Base-by-base conservation (phyloP, 2,113 vertebrate species). In the Parus major region DNA sequence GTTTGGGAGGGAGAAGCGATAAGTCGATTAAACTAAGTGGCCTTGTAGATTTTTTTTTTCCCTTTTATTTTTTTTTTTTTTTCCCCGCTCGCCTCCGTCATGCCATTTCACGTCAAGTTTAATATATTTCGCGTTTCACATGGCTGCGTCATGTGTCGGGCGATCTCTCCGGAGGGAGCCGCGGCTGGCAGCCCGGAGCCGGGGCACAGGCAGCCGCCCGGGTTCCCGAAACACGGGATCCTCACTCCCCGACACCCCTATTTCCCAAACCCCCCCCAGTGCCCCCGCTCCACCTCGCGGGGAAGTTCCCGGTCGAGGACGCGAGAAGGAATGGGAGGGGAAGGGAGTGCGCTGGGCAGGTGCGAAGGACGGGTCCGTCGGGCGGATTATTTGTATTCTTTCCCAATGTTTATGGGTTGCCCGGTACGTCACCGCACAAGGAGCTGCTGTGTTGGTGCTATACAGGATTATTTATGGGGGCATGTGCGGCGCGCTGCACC, bases 401-500 rank as follows among this genome's bases (percentile, higher is more conserved):
- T 95, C 23, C 86, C 86, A 35, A 55, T 93, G 95, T 97, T 82
- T 92, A 84, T 73, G 93, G 95, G 94, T 81, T 97, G 96, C 96
- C 95, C 76, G 46, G 86, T 96, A 83, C 92, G 93, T 95, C 97
- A 91, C 33, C 41, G 95, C 95, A 94, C 83, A 96, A 96, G 93
- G 95, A 76, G 93, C 94, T 82, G 95, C 96, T 93, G 68, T 96
- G 92, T 89, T 95, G 95, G 81, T 94, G 96, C 88, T 90, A 77
- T 86, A 82, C 91, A 78, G 69, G 89, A 94, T 97, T 96, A 97
- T 97, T 97, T 98, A 97, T 95, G 90, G 95, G 97, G 96, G 92
- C 96, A 94, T 98, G 97, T 97, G 97, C 84, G 76, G 86, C 78
- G 89, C 91, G 76, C 95, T 97, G 97, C 97, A 97, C 96, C 97